These are phyloP conservation scores for Pocillopora grandis DNA, from an alignment of 92 coral and sea anemone genomes.

Conservation along the genomic window DNA sequence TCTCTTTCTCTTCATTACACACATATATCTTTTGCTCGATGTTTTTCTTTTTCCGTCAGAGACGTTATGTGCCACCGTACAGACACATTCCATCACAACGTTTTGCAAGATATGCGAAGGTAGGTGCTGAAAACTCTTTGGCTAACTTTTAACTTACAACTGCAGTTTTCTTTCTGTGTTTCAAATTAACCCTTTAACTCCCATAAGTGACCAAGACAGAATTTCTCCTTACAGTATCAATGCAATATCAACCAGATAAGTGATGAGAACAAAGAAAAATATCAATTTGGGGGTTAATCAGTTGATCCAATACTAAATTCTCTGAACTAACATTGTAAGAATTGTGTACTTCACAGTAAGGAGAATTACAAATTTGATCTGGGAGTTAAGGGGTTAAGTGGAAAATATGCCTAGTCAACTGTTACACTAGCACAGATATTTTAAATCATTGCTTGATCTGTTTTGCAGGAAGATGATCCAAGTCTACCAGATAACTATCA, in stretches of 20 bases:
- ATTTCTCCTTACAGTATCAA: too few species aligned
- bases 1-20: not conserved
- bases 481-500: conserved; percentile 70
- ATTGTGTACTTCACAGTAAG: too few species aligned
- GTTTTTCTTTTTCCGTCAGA: conserved; percentile 42
- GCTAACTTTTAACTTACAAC: not conserved
- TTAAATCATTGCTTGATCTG: not conserved
- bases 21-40: not conserved
- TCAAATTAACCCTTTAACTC: not conserved
- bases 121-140: conserved; percentile 7
- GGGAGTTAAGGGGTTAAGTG: too few species aligned
- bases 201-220: not conserved
- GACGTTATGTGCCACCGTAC: conserved; percentile 86
- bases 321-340: too few species aligned
- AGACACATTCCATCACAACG: conserved; percentile 87
- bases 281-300: too few species aligned
- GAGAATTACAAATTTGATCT: too few species aligned
- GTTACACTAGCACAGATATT: not conserved
- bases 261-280: too few species aligned
- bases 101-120: conserved; percentile 91
- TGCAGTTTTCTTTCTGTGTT: not conserved
- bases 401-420: too few species aligned
- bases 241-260: too few species aligned
- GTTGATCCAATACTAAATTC: too few species aligned
- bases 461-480: conserved; percentile 69